Evolutionary conservation across 1,140 invertebrate genomes (phyloP), one percentile per base, ranked within the genome.

Genomic region (Camponotus vicinus): DNA sequence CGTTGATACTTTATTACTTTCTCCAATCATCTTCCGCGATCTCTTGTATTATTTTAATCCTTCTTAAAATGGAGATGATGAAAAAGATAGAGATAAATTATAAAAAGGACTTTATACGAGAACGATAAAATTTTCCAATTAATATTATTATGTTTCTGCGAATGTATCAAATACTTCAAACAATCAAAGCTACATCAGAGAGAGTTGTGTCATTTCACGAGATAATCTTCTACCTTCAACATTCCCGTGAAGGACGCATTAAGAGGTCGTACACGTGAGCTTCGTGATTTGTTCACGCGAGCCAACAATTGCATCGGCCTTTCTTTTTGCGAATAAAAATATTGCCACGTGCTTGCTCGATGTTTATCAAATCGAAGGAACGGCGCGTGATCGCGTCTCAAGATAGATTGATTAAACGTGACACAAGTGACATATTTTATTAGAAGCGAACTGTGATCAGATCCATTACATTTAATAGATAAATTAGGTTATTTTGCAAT

Each of bases 311-410:
- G 40, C 79, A 27, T 34, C 37, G 52, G 6, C 18, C 9, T 70
- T 67, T 45, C 59, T 32, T 55, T 49, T 82, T 61, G 18, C 11
- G 15, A 61, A 21, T 21, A 2, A 75, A 75, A 83, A 83, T 61
- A 61, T 49, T 7, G 6, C 6, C 52, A 71, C 7, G 27, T 59
- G 63, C 55, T 42, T 6, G 66, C 18, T 32, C 37, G 21, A 57
- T 71, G 49, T 59, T 80, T 59, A 57, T 57, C 27, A 32, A n/a
- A 57, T 13, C 37, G 21, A 27, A 57, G n/a, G 8, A 27, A 57
- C 18, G 21, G 27, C n/a, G 13, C 27, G 18, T 11, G 21, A 49
- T 18, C 37, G 18, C 27, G 37, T 80, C 52, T 6, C 37, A 3
- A 55, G 37, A 42, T 70, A 70, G 49, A 57, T 37, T 4, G 3